These are phyloP conservation scores for Phortica okadai DNA, from an alignment of 2,888 invertebrate genomes.

Conservation along the genomic window DNA sequence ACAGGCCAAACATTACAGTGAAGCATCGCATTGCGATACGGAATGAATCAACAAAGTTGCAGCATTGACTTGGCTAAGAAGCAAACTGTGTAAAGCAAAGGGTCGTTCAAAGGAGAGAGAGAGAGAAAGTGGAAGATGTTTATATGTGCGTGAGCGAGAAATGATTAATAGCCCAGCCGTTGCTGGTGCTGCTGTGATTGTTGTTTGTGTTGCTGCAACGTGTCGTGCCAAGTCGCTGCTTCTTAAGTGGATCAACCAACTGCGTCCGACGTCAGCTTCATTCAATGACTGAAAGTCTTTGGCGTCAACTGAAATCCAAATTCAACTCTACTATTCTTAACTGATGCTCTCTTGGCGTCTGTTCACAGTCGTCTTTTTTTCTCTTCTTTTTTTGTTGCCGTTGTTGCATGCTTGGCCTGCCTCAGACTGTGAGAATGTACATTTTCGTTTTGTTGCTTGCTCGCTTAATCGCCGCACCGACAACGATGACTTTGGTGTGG, in stretches of 20 bases:
- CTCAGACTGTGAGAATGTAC: conserved; percentile 28
- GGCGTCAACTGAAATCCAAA: neutral
- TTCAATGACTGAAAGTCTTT: neutral
- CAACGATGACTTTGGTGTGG: conserved; percentile 23
- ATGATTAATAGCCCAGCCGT: conserved; percentile 29
- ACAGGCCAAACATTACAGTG: neutral
- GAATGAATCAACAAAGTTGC: neutral
- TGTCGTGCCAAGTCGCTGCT: conserved; percentile 6
- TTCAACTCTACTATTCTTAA: neutral
- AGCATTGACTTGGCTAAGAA: neutral
- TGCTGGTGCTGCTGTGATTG: conserved; percentile 12
- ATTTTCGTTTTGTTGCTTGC: conserved; percentile 23
- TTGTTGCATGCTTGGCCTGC: too few relatives aligned
- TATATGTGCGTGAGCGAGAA: neutral
- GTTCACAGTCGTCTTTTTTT: neutral
- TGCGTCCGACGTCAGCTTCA: neutral
- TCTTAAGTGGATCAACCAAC: conserved; percentile 1
- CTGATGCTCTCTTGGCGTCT: neutral
- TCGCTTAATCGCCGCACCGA: neutral
- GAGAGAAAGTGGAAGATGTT: neutral
- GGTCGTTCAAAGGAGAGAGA: neutral
- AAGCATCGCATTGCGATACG: neutral
- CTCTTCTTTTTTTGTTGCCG: neutral
- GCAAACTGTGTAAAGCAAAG: neutral
- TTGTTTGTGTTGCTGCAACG: conserved; percentile 2